Percentiles rank a stretch among this genome's conserved stretches.
These are phyloP conservation scores for Gymnothorax javanicus DNA, from an alignment of 2,797 vertebrate genomes.

Conservation along the genomic window DNA sequence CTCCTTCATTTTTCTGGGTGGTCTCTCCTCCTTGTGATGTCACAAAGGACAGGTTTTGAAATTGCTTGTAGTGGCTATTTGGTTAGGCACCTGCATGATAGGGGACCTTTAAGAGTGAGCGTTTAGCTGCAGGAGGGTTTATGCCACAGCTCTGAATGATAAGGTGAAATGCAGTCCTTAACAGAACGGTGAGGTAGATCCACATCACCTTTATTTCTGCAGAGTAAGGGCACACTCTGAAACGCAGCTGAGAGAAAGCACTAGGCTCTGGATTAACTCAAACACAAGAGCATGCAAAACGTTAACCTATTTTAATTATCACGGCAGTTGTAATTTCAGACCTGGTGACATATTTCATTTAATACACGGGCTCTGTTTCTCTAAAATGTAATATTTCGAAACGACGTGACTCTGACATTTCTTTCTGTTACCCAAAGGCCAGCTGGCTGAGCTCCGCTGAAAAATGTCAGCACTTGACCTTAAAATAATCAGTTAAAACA, in stretches of 20 bases:
- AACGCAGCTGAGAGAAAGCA: not conserved
- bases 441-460: not conserved
- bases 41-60: too few relatives aligned
- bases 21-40: too few relatives aligned
- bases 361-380: not conserved
- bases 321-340: not conserved
- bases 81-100: too few relatives aligned
- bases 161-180: too few relatives aligned
- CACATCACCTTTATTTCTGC: too few relatives aligned
- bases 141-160: too few relatives aligned
- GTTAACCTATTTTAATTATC: not conserved
- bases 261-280: not conserved
- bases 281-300: not conserved
- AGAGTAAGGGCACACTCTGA: not conserved
- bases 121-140: too few relatives aligned
- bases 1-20: too few relatives aligned
- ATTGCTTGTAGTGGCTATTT: too few relatives aligned
- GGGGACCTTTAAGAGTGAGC: too few relatives aligned
- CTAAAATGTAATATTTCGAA: not conserved
- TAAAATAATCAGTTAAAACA: not conserved
- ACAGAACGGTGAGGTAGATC: too few relatives aligned
- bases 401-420: not conserved
- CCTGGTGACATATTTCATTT: not conserved
- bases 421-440: not conserved
- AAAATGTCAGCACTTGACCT: constrained; percentile 1